These are phyloP conservation scores for Tinea semifulvella DNA, from an alignment of 2,888 invertebrate species.

Conservation along the genomic window DNA sequence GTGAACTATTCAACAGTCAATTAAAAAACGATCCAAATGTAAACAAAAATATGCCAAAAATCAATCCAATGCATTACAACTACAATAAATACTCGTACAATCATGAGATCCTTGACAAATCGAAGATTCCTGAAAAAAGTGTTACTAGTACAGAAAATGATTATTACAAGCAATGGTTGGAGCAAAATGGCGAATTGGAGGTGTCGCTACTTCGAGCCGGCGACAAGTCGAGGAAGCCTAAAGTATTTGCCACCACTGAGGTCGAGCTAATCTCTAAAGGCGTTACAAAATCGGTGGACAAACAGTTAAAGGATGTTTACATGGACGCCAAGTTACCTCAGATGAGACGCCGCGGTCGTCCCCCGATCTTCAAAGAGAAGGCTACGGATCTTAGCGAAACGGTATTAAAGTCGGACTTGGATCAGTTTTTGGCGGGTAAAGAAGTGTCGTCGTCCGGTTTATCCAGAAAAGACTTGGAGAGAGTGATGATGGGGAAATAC, in stretches of 20 bases:
- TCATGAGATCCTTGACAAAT: constrained; percentile 35
- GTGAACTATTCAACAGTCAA: constrained; percentile 51
- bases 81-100: constrained; percentile 19
- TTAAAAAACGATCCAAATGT: constrained; percentile 48
- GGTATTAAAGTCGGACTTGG: constrained; percentile 55
- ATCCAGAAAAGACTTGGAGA: constrained; percentile 54
- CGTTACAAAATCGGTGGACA: constrained; percentile 11
- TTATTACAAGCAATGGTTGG: constrained; percentile 57
- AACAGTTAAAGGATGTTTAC: constrained; percentile 17
- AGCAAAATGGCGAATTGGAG: constrained; percentile 58
- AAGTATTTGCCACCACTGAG: constrained; percentile 37
- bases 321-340: constrained; percentile 34
- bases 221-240: constrained; percentile 37
- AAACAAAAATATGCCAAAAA: constrained; percentile 43
- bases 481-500: constrained; percentile 63
- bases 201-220: constrained; percentile 50
- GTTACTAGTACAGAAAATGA: constrained; percentile 37
- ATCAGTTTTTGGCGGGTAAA: constrained; percentile 59
- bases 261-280: constrained; percentile 49
- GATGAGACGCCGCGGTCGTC: constrained; percentile 43
- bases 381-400: constrained; percentile 55
- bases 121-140: constrained; percentile 25
- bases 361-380: constrained; percentile 54
- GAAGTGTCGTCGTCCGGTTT: constrained; percentile 59
- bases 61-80: constrained; percentile 31